These are phyloP conservation scores for Columba janthina DNA, from an alignment of 2,113 vertebrate species.

Conservation along the genomic window DNA sequence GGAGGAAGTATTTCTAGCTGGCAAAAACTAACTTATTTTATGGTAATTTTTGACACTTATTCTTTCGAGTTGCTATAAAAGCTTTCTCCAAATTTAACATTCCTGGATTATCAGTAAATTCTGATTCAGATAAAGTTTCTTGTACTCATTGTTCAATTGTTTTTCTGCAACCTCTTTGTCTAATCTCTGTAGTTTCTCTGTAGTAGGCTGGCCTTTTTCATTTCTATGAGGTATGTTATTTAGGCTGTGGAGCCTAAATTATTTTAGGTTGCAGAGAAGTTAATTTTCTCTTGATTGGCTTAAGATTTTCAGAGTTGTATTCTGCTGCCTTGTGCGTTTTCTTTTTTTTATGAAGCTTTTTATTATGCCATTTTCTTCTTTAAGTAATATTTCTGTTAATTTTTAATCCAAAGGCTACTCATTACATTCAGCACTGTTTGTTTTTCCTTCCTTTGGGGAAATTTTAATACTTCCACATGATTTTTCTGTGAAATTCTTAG, in stretches of 20 bases:
- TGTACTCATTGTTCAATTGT: background rate
- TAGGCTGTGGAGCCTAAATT: background rate
- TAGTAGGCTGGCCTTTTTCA: slow-evolving; percentile 15
- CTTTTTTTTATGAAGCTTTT: background rate
- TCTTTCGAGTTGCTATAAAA: background rate
- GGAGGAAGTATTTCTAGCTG: background rate
- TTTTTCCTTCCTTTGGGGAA: background rate
- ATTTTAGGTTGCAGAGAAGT: background rate
- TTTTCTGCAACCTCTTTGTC: slow-evolving; percentile 39
- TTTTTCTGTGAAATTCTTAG: background rate
- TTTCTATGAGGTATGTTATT: background rate
- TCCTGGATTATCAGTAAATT: background rate
- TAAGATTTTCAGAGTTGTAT: background rate
- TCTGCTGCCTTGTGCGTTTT: background rate
- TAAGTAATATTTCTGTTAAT: background rate
- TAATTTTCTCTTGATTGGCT: background rate
- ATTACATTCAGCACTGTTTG: background rate
- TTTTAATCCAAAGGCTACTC: background rate
- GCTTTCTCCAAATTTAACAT: background rate
- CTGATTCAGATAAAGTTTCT: background rate
- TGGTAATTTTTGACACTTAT: background rate
- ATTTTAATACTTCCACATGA: background rate
- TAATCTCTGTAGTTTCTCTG: slow-evolving; percentile 32
- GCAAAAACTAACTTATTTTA: background rate
- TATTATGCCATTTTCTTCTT: background rate